A percentile compares a stretch with the other conserved stretches of the same genome.
phyloP scores from a whole-genome alignment of 1,140 invertebrate genomes.

The Drosophila busckii region DNA sequence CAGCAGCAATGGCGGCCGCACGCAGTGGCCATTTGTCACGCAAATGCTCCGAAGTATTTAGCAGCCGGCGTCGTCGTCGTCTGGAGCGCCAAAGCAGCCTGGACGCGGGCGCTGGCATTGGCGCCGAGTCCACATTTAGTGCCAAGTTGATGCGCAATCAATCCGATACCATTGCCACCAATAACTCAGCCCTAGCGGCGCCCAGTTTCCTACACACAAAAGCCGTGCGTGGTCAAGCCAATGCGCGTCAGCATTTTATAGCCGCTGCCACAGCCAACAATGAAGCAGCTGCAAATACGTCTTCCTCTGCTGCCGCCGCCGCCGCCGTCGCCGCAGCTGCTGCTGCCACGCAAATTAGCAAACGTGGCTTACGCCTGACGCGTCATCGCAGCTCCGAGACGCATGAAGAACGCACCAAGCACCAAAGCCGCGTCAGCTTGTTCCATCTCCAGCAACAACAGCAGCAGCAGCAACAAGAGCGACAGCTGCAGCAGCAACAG shows the following conservation, averaged over 20 bases:
- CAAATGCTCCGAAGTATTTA: conserved; percentile 72
- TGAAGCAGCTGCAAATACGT: background rate
- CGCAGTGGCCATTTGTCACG: conserved; percentile 56
- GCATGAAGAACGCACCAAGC: conserved; percentile 68
- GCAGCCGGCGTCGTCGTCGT: conserved; percentile 55
- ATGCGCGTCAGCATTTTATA: conserved; percentile 52
- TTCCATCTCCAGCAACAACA: conserved; percentile 53
- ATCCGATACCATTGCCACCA: conserved; percentile 63
- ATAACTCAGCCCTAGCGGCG: conserved; percentile 3
- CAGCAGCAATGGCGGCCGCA: background rate
- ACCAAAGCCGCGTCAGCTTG: conserved; percentile 53
- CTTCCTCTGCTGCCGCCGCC: conserved; percentile 16
- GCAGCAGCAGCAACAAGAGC: conserved; percentile 37
- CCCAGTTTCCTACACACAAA: conserved; percentile 55
- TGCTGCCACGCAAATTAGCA: conserved; percentile 4
- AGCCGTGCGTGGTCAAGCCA: conserved; percentile 31
- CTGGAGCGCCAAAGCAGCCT: conserved; percentile 67
- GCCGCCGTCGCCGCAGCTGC: conserved; percentile 33
- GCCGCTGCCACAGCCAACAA: conserved; percentile 10
- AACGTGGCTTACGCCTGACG: conserved; percentile 54
- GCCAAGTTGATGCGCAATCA: conserved; percentile 66
- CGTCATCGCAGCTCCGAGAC: conserved; percentile 75
- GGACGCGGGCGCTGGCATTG: conserved; percentile 43
- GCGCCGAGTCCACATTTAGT: conserved; percentile 25
- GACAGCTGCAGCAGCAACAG: conserved; percentile 38